A percentile compares a stretch with the other conserved stretches of the same genome.
phyloP scores from a whole-genome alignment of 2,797 vertebrate genomes.

The Bucorvus abyssinicus region DNA sequence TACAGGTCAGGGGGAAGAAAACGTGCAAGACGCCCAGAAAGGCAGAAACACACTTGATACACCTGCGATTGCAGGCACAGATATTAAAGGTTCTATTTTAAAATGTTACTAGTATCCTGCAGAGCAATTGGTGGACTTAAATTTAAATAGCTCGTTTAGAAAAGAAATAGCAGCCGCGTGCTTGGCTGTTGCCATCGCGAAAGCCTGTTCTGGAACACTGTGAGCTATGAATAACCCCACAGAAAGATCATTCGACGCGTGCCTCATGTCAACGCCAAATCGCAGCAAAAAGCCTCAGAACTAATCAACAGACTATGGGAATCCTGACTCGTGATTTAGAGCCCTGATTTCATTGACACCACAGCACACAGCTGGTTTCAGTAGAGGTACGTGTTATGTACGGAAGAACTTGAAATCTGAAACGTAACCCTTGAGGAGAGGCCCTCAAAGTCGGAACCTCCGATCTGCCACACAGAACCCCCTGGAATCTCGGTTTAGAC shows the following conservation, averaged over 20 bases:
- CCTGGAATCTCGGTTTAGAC: not conserved
- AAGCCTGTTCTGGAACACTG: not conserved
- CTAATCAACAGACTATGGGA: not conserved
- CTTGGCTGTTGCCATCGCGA: constrained; percentile 5
- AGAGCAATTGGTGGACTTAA: not conserved
- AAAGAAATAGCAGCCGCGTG: not conserved
- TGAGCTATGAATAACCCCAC: not conserved
- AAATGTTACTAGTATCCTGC: not conserved
- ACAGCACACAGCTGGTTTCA: not conserved
- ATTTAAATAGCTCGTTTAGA: not conserved
- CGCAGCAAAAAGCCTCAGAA: not conserved
- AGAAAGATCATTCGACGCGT: not conserved
- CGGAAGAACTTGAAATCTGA: no score
- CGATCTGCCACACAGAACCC: not conserved
- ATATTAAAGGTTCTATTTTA: not conserved
- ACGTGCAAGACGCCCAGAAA: not conserved
- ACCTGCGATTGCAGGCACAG: not conserved
- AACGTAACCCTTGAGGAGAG: not conserved
- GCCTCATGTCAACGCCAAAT: not conserved
- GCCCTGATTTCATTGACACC: not conserved
- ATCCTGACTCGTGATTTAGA: not conserved
- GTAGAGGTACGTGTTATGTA: not conserved
- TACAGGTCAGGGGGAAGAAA: not conserved
- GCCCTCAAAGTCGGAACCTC: not conserved
- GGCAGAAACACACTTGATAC: not conserved